Evolutionary conservation across 2,888 invertebrate genomes (phyloP).

Genomic region (Drosophila koepferae): DNA sequence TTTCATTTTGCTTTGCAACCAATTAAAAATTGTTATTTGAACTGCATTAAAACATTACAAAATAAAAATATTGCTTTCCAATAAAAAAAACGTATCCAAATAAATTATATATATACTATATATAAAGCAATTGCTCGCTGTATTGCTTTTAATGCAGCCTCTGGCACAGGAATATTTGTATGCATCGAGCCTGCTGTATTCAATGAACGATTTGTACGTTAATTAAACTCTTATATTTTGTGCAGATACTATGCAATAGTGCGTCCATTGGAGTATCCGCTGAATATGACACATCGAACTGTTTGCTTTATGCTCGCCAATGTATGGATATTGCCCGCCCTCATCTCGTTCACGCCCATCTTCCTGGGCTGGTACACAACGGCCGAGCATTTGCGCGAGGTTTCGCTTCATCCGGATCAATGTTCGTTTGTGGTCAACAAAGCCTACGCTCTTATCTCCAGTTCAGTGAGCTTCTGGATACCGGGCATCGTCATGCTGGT

Average conservation of each 20-base stretch:
- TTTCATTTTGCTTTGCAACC: background rate
- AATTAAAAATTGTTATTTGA: background rate
- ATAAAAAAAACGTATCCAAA: background rate
- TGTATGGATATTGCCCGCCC: conserved; percentile 96
- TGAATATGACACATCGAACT: conserved; percentile 95
- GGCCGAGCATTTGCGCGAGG: conserved; percentile 88
- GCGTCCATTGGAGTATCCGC: conserved; percentile 95
- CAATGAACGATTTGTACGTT: background rate
- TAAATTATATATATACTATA: background rate
- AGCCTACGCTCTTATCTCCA: conserved; percentile 94
- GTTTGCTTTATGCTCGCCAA: conserved; percentile 93
- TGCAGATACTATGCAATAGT: conserved; percentile 95
- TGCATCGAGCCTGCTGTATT: background rate
- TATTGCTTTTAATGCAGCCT: background rate
- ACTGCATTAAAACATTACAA: background rate
- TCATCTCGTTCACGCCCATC: conserved; percentile 97
- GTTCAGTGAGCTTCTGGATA: conserved; percentile 96
- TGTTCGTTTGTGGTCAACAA: conserved; percentile 95
- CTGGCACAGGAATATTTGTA: background rate
- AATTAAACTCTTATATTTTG: background rate
- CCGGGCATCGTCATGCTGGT: conserved; percentile 96
- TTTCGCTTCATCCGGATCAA: conserved; percentile 88
- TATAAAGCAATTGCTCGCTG: background rate
- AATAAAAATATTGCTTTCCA: background rate
- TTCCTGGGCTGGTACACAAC: conserved; percentile 98